These are phyloP conservation scores for Eurystomus glaucurus DNA, from an alignment of 2,797 vertebrate genomes.

Conservation along the genomic window DNA sequence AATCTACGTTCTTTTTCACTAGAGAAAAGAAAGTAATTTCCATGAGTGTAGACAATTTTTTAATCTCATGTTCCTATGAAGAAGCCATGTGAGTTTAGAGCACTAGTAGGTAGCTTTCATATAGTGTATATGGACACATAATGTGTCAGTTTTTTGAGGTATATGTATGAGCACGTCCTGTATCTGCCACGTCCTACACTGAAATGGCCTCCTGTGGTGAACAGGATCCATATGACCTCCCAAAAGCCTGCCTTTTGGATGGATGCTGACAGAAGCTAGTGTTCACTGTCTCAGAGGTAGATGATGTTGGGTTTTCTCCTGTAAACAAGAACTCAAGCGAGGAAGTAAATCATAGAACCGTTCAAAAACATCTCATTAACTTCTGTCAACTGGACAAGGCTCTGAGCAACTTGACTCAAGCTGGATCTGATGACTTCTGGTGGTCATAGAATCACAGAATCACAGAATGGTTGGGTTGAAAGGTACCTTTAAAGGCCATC, in stretches of 20 bases:
- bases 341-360: neutral
- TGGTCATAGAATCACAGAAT: neutral
- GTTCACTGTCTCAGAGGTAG: neutral
- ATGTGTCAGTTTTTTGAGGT: neutral
- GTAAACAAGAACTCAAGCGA: neutral
- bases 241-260: neutral
- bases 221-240: fast-evolving
- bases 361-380: too few species aligned
- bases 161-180: fast-evolving
- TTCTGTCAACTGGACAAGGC: too few species aligned
- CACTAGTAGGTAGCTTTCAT: neutral
- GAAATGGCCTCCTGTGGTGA: neutral
- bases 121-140: fast-evolving
- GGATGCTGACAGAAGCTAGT: neutral
- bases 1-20: neutral
- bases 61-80: neutral
- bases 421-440: too few species aligned
- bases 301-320: neutral
- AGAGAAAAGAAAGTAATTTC: neutral
- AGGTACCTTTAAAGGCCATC: neutral
- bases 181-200: fast-evolving
- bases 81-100: neutral
- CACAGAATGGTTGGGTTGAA: neutral
- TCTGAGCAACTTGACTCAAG: too few species aligned
- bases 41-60: neutral